Conservation (phyloP, 2,888 invertebrate species). For the Perizoma affinitatum region DNA sequence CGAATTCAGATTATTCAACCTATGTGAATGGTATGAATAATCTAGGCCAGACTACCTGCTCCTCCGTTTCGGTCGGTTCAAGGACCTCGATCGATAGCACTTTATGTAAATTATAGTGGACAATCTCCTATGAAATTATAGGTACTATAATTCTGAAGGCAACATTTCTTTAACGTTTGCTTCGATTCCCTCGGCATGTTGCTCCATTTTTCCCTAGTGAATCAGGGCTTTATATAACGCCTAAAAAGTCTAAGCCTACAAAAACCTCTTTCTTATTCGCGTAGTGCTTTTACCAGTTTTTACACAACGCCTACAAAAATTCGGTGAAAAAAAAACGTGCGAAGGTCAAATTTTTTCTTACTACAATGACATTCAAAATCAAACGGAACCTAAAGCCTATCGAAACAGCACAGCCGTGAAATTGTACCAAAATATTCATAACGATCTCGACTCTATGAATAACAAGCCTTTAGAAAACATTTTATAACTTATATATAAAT, state of each 20-base stretch:
- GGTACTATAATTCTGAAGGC: too few species aligned
- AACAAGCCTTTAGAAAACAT: constrained; percentile 50
- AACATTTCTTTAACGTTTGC: too few species aligned
- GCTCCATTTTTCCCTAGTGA: too few species aligned
- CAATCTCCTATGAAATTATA: too few species aligned
- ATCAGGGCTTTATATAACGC: background rate
- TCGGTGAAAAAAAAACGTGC: constrained; percentile 64
- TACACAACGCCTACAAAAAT: constrained; percentile 35
- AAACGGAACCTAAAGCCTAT: constrained; percentile 28
- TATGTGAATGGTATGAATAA: constrained; percentile 40
- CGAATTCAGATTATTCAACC: constrained; percentile 41
- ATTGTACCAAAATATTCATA: constrained; percentile 24
- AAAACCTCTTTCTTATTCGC: constrained; percentile 20
- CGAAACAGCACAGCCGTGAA: constrained; percentile 32
- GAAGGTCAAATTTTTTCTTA: constrained; percentile 62
- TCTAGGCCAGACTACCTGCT: constrained; percentile 18
- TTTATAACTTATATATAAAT: constrained; percentile 47
- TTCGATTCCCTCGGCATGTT: too few species aligned
- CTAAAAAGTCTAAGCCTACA: constrained; percentile 7
- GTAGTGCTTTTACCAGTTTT: constrained; percentile 21
- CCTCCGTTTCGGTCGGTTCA: constrained; percentile 4
- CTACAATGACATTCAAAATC: constrained; percentile 65
- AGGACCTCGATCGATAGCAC: constrained; percentile 11
- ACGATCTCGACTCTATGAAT: constrained; percentile 57
- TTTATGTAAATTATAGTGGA: background rate